A percentile compares a stretch with the other conserved stretches of the same genome.
These are phyloP conservation scores for Sinocyclocheilus grahami DNA, from an alignment of 2,113 vertebrate genomes.

Conservation along the genomic window DNA sequence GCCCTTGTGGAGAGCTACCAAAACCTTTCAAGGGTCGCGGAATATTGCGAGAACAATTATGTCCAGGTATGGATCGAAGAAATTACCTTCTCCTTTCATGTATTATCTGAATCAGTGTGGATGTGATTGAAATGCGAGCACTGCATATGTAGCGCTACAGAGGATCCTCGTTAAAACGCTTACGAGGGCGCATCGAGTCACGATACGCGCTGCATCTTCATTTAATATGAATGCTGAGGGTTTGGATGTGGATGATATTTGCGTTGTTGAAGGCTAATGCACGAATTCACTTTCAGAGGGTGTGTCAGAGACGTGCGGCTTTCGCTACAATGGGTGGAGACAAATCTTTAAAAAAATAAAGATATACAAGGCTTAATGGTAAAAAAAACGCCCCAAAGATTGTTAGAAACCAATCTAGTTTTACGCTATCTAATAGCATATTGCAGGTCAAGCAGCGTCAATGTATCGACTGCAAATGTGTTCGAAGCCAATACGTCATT, in stretches of 20 bases:
- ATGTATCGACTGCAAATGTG: slow-evolving; percentile 14
- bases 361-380: neutral
- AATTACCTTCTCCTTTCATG: slow-evolving; percentile 12
- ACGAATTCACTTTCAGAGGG: slow-evolving; percentile 32
- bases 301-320: slow-evolving; percentile 40
- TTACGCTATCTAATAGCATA: neutral
- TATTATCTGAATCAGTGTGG: slow-evolving; percentile 10
- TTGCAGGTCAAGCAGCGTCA: neutral
- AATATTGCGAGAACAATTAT: slow-evolving; percentile 99
- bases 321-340: slow-evolving; percentile 24
- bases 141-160: slow-evolving; percentile 6
- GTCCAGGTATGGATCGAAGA: slow-evolving; percentile 84
- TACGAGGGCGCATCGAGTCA: neutral
- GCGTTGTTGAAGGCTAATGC: neutral
- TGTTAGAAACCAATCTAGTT: neutral
- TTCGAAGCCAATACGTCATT: slow-evolving; percentile 5
- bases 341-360: neutral
- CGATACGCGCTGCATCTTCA: neutral
- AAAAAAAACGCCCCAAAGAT: neutral
- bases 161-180: neutral
- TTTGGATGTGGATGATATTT: neutral
- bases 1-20: slow-evolving; percentile 96
- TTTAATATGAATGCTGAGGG: neutral
- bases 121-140: slow-evolving; percentile 38
- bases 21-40: slow-evolving; percentile 94